Conservation (phyloP, 2,888 invertebrate species). For the Heliconius cydno region DNA sequence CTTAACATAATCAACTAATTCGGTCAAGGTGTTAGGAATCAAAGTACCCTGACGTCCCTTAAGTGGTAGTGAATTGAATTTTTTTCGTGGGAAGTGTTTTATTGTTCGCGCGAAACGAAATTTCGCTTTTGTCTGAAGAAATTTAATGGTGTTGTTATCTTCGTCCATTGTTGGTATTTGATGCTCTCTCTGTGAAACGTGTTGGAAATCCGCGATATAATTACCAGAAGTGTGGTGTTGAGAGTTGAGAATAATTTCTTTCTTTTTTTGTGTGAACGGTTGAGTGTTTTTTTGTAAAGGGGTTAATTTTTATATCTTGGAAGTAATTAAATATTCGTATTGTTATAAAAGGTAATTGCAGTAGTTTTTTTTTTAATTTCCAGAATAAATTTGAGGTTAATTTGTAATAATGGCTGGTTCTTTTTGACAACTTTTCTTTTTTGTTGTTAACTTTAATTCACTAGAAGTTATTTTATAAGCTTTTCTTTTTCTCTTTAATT, state of each 20-base stretch:
- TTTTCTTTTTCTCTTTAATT: background rate
- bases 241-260: slow-evolving; percentile 28
- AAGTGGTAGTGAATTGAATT: slow-evolving; percentile 51
- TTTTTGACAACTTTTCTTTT: background rate
- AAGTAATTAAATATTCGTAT: background rate
- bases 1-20: slow-evolving; percentile 51
- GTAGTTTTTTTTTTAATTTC: background rate
- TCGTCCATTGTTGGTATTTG: slow-evolving; percentile 42
- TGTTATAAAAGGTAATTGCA: background rate
- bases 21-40: slow-evolving; percentile 64
- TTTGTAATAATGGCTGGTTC: background rate
- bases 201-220: slow-evolving; percentile 39
- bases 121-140: slow-evolving; percentile 69
- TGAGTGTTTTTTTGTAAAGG: background rate
- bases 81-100: slow-evolving; percentile 43
- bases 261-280: slow-evolving; percentile 23
- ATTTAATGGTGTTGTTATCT: slow-evolving; percentile 40
- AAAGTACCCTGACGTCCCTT: slow-evolving; percentile 51
- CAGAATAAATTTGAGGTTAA: background rate
- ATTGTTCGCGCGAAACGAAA: slow-evolving; percentile 60
- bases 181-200: slow-evolving; percentile 43
- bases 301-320: background rate
- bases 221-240: slow-evolving; percentile 19
- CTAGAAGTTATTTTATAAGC: background rate
- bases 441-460: background rate